Percentiles rank a stretch among this genome's conserved stretches.
Evolutionary conservation across 2,113 vertebrate species (phyloP).

Genomic region (Glaucomys volans): DNA sequence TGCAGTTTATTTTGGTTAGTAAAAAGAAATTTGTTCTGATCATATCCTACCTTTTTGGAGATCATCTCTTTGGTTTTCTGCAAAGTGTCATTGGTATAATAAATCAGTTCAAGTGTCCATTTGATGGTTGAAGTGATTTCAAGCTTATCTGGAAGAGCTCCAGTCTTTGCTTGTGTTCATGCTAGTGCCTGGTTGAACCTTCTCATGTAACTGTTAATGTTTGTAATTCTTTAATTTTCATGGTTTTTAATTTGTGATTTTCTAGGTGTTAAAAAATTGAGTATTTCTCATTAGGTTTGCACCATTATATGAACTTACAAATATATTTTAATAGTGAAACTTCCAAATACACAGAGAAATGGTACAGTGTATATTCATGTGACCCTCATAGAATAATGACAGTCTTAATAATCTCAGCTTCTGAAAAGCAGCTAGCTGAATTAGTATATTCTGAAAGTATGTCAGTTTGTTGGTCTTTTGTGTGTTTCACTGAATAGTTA

Average conservation of each 20-base stretch:
- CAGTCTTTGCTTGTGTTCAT: not conserved
- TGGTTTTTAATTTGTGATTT: not conserved
- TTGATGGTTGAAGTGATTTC: slow-evolving; percentile 1
- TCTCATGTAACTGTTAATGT: not conserved
- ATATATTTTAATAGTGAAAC: not conserved
- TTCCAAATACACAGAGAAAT: not conserved
- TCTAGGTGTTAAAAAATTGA: not conserved
- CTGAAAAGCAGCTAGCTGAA: not conserved
- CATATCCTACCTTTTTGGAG: not conserved
- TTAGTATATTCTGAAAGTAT: not conserved
- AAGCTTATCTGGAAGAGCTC: not conserved
- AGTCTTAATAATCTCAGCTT: not conserved
- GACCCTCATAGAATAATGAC: not conserved
- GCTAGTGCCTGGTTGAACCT: not conserved
- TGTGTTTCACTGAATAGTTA: not conserved
- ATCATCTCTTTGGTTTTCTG: not conserved
- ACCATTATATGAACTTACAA: not conserved
- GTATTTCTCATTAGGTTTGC: not conserved
- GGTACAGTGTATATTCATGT: no score
- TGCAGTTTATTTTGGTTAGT: slow-evolving; percentile 23
- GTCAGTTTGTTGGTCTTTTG: not conserved
- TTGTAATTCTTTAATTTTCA: not conserved
- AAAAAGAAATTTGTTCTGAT: not conserved
- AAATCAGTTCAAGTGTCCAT: not conserved
- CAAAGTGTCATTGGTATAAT: not conserved